Conservation (phyloP, 1,140 invertebrate genomes). For the Drosophila pachea region DNA sequence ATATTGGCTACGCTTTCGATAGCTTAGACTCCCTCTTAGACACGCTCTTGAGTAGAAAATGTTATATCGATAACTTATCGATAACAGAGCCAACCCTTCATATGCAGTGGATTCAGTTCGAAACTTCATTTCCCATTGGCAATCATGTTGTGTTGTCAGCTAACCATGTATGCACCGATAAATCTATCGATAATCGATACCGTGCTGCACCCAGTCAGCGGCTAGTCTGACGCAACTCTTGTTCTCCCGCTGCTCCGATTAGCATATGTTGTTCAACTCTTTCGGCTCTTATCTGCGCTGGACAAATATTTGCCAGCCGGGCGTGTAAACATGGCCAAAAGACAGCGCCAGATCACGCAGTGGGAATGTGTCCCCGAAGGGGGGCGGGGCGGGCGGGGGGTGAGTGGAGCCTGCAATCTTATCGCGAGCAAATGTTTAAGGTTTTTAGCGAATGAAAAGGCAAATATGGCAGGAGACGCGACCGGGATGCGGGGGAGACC, state of each 20-base stretch:
- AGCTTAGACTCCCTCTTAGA: too few relatives aligned
- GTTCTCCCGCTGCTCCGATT: not conserved
- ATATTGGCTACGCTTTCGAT: too few relatives aligned
- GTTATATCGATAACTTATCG: constrained; percentile 1
- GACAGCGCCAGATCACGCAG: constrained; percentile 3
- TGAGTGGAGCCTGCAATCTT: constrained; percentile 33
- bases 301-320: constrained; percentile 32
- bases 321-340: constrained; percentile 8
- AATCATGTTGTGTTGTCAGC: too few relatives aligned
- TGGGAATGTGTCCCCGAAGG: not conserved
- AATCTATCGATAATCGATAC: too few relatives aligned
- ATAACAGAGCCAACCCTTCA: not conserved
- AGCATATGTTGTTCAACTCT: constrained; percentile 17
- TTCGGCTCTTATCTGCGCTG: constrained; percentile 15
- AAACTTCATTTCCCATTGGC: too few relatives aligned
- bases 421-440: constrained; percentile 51
- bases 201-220: too few relatives aligned
- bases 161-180: too few relatives aligned
- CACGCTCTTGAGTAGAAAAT: not conserved
- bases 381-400: not conserved
- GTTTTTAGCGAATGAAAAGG: constrained; percentile 24
- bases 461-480: not conserved
- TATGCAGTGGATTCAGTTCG: too few relatives aligned
- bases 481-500: not conserved
- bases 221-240: not conserved